These are phyloP conservation scores for Scaptomyza caliginosa DNA, from an alignment of 2,888 invertebrate species.

Conservation along the genomic window DNA sequence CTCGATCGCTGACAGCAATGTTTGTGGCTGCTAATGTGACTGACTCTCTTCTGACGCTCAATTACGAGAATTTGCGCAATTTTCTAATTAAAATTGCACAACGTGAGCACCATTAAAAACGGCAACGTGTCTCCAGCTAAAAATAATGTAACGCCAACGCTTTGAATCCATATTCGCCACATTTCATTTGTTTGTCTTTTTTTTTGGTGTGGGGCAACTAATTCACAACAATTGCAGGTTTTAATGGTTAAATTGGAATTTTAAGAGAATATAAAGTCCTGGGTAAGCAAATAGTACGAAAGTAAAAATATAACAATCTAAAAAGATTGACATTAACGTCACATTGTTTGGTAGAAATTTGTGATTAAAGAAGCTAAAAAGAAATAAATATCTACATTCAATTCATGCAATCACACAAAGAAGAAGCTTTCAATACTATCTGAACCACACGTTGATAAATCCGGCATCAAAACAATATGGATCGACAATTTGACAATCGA, in stretches of 20 bases:
- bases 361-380: no score
- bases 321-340: no score
- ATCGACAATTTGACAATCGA: no score
- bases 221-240: slow-evolving; percentile 45
- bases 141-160: slow-evolving; percentile 7
- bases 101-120: slow-evolving; percentile 40
- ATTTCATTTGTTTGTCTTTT: not conserved
- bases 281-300: not conserved
- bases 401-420: no score
- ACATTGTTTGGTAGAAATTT: no score
- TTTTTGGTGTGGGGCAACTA: slow-evolving; percentile 1
- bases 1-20: slow-evolving; percentile 61
- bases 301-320: no score
- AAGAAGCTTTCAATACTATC: no score
- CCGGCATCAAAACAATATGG: no score
- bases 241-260: slow-evolving; percentile 32
- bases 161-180: not conserved
- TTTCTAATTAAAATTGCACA: slow-evolving; percentile 60
- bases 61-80: slow-evolving; percentile 60
- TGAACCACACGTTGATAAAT: no score
- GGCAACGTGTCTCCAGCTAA: slow-evolving; percentile 26
- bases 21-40: slow-evolving; percentile 60
- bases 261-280: not conserved
- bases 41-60: slow-evolving; percentile 43
- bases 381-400: no score